Evolutionary conservation across 2,888 invertebrate genomes (phyloP), one percentile per base, ranked within the genome.

Genomic region (Biston stratarius): DNA sequence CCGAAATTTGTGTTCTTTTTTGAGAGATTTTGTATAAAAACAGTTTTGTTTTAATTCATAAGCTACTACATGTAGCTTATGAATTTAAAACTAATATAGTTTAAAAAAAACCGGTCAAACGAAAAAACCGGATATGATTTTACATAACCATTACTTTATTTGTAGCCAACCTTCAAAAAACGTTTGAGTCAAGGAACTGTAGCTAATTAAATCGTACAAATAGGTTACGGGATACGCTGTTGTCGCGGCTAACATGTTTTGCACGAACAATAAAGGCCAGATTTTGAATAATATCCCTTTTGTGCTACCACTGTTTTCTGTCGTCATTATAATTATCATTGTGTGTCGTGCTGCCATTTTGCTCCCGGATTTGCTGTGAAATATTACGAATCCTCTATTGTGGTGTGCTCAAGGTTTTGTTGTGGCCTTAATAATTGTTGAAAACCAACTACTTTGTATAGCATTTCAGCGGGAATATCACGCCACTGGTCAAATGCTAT

Each of bases 221-320:
- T 60, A 63, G 67, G 56, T 40, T 9, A 42, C 12, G 85, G 85
- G 84, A 87, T 85, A 86, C 79, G 83, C 82, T 77, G 86, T 86
- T 89, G 88, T 89, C 88, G 85, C 84, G 81, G 79, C 80, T 79
- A 86, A 88, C 87, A 90, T 90, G 90, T 91, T 91, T 90, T 88
- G 89, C 88, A 85, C 77, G 86, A 82, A 90, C 89, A 88, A 88
- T 90, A 88, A 90, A 87, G 89, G 89, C 82, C 86, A 87, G 87
- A 90, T 91, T 89, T 86, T 86, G 89, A 87, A 90, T 90, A 90
- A 90, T 87, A 83, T 77, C 84, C 86, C 80, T 86, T 24, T 91
- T 91, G 90, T 90, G 75, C 70, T 75, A 75, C 78, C 80, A 82
- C 83, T 84, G 83, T 85, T 84, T 83, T 84, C 83, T 83, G 85